A percentile compares a stretch with the other conserved stretches of the same genome.
These are phyloP conservation scores for Rhizomys pruinosus DNA, from an alignment of 2,113 vertebrate genomes.

Conservation along the genomic window DNA sequence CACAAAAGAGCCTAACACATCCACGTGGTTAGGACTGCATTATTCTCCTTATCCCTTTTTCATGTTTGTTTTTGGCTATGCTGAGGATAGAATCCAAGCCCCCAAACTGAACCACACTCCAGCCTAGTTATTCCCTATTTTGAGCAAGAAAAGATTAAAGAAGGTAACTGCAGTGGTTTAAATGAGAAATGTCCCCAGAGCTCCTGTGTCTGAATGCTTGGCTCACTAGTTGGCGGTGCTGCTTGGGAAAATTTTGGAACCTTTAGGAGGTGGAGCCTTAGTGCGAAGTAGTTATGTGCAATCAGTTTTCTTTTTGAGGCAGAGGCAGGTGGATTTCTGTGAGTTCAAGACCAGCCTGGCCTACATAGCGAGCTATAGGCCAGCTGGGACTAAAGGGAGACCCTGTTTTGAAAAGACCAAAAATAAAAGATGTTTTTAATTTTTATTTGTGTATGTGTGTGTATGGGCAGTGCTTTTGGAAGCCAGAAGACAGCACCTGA, in stretches of 20 bases:
- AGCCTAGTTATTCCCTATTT: background rate
- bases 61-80: too few relatives aligned
- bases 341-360: too few relatives aligned
- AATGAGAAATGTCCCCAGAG: background rate
- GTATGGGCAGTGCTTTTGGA: too few relatives aligned
- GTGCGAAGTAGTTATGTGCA: background rate
- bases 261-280: background rate
- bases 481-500: too few relatives aligned
- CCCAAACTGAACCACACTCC: background rate
- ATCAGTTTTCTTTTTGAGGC: background rate
- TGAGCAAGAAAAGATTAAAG: background rate
- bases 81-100: background rate
- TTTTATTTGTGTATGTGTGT: too few relatives aligned
- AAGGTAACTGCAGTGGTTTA: background rate
- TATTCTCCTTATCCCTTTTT: too few relatives aligned
- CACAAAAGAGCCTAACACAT: background rate
- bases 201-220: background rate
- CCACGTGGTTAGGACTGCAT: background rate
- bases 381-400: too few relatives aligned
- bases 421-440: too few relatives aligned
- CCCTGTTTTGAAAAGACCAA: too few relatives aligned
- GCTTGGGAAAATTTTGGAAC: background rate
- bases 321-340: too few relatives aligned
- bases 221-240: too few relatives aligned
- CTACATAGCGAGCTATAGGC: too few relatives aligned